Evolutionary conservation across 2,113 vertebrate genomes (phyloP).

Genomic region (Agapornis roseicollis): DNA sequence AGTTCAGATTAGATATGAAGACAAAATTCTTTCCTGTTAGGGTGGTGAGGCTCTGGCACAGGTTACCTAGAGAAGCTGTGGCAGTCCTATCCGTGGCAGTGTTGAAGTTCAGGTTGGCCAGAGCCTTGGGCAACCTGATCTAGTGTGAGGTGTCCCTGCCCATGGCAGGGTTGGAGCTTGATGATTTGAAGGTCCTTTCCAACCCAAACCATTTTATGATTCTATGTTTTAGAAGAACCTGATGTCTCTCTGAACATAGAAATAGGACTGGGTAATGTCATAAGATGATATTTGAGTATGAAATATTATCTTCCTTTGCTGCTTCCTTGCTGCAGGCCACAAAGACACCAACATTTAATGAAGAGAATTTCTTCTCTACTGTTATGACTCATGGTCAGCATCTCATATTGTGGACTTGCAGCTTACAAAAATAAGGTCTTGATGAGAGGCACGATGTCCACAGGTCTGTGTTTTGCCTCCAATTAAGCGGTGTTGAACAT

Average conservation of each 20-base stretch:
- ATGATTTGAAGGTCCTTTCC: rapidly evolving
- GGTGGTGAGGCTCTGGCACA: background rate
- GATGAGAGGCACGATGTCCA: rapidly evolving
- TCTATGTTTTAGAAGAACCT: background rate
- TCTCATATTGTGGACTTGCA: background rate
- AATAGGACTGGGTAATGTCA: rapidly evolving
- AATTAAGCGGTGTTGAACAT: background rate
- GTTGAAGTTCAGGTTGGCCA: background rate
- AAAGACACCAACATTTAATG: background rate
- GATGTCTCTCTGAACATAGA: background rate
- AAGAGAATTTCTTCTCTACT: background rate
- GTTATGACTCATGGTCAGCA: background rate
- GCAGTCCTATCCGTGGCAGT: background rate
- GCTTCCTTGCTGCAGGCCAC: background rate
- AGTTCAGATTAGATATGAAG: too few species aligned
- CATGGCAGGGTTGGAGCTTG: background rate
- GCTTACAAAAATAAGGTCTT: background rate
- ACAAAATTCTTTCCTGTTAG: too few species aligned
- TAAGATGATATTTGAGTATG: background rate
- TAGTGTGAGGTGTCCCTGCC: background rate
- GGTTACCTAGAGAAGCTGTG: background rate
- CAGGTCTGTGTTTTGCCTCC: background rate
- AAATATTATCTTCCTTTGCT: background rate
- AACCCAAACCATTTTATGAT: background rate
- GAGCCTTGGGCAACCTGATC: background rate